Evolutionary conservation across 2,113 vertebrate species (phyloP).

Genomic region (Paramisgurnus dabryanus): DNA sequence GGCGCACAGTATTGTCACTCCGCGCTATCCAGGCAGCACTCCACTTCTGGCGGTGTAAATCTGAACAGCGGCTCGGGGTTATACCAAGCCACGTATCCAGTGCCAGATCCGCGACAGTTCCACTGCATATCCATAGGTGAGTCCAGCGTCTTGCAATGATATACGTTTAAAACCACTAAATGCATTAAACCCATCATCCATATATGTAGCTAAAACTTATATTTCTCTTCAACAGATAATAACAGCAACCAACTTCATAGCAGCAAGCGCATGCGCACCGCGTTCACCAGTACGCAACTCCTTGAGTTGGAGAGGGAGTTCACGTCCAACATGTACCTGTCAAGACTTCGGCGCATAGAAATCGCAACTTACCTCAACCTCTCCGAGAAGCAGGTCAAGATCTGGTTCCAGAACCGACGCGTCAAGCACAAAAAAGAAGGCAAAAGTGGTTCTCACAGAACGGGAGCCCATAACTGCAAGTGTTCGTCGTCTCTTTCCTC

Average conservation of each 20-base stretch:
- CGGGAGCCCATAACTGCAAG: constrained; percentile 84
- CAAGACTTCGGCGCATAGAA: constrained; percentile 95
- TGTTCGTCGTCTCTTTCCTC: constrained; percentile 89
- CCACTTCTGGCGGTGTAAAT: constrained; percentile 80
- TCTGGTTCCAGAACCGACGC: constrained; percentile 98
- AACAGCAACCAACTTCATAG: constrained; percentile 89
- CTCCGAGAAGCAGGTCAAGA: constrained; percentile 98
- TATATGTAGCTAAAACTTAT: background rate
- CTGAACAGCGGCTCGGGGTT: constrained; percentile 85
- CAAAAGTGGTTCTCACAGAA: constrained; percentile 83
- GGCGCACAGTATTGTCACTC: constrained; percentile 92
- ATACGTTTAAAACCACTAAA: background rate
- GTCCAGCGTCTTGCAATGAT: constrained; percentile 46
- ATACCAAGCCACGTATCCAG: constrained; percentile 90
- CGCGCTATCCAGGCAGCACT: constrained; percentile 86
- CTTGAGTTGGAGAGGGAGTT: constrained; percentile 97
- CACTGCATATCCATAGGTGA: constrained; percentile 98
- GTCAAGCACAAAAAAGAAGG: constrained; percentile 99
- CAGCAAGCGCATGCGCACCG: constrained; percentile 98
- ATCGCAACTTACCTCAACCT: constrained; percentile 99
- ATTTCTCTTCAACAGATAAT: constrained; percentile 76
- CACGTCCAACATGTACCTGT: constrained; percentile 98
- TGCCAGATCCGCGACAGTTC: constrained; percentile 94
- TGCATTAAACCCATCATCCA: background rate
- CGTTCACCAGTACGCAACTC: constrained; percentile 98